These are phyloP conservation scores for Subacronicta megacephala DNA, from an alignment of 2,888 invertebrate genomes.

Conservation along the genomic window DNA sequence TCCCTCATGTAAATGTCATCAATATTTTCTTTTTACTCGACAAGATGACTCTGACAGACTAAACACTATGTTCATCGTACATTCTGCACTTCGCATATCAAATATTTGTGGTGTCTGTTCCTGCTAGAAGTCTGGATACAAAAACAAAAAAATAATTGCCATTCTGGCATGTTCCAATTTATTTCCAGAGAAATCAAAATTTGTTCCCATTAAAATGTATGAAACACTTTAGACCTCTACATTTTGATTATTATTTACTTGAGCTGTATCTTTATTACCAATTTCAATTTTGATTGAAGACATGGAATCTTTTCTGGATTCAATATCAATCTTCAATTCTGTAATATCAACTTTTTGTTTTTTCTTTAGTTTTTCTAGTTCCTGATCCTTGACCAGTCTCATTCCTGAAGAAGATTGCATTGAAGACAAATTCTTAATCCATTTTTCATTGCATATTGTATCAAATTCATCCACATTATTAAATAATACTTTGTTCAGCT, in stretches of 20 bases:
- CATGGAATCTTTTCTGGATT: conserved; percentile 49
- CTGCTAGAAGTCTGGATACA: too few relatives aligned
- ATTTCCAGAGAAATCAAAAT: too few relatives aligned
- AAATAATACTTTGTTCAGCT: conserved; percentile 59
- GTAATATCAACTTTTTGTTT: conserved; percentile 50
- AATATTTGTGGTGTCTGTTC: too few relatives aligned
- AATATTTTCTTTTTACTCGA: too few relatives aligned
- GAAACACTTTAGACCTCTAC: neutral
- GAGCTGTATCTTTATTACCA: conserved; percentile 24
- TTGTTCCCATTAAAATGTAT: neutral
- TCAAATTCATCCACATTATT: conserved; percentile 30
- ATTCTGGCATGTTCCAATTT: too few relatives aligned
- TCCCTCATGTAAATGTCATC: too few relatives aligned
- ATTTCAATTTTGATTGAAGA: conserved; percentile 68
- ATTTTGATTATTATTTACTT: neutral
- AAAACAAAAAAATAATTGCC: too few relatives aligned
- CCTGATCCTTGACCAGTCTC: conserved; percentile 67
- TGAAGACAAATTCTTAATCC: conserved; percentile 69
- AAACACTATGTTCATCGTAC: too few relatives aligned
- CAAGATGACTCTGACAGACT: too few relatives aligned
- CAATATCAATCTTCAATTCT: conserved; percentile 72
- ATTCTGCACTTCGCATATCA: too few relatives aligned
- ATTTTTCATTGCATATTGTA: conserved; percentile 69
- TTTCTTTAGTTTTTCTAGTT: conserved; percentile 60
- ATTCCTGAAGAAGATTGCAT: conserved; percentile 65